A percentile compares a stretch with the other conserved stretches of the same genome.
Evolutionary conservation across 1,140 invertebrate genomes (phyloP).

Genomic region (Cryptotermes secundus): DNA sequence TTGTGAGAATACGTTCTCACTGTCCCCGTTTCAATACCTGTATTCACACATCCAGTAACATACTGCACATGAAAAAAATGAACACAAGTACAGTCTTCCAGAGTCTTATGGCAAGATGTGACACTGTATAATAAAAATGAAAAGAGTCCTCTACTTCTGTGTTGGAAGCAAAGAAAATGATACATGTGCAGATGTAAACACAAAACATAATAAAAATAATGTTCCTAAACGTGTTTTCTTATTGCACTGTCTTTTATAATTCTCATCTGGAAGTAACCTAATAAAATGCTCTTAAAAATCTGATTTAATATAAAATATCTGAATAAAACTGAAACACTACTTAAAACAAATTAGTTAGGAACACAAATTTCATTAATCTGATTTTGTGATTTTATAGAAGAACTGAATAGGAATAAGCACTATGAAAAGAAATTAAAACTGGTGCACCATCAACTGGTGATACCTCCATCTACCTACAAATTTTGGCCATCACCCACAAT

Average conservation of each 20-base stretch:
- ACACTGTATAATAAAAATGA: neutral
- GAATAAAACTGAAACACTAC: slow-evolving; percentile 4
- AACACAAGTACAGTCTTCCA: slow-evolving; percentile 12
- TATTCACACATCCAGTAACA: slow-evolving; percentile 5
- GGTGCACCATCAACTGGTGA: neutral
- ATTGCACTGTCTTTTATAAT: neutral
- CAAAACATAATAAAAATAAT: neutral
- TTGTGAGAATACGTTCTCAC: neutral
- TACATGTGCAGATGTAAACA: neutral
- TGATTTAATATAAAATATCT: neutral
- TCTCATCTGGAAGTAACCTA: slow-evolving; percentile 6
- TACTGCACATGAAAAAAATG: neutral
- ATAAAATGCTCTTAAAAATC: neutral
- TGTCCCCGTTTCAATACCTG: neutral
- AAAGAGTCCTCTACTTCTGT: neutral
- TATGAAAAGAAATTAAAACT: neutral
- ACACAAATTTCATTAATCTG: neutral
- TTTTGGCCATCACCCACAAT: neutral
- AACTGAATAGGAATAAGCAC: neutral
- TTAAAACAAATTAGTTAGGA: slow-evolving; percentile 7
- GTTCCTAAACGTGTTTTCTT: slow-evolving; percentile 11
- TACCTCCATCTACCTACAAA: neutral
- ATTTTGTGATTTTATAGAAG: neutral
- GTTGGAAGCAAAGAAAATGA: neutral
- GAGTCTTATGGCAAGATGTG: slow-evolving; percentile 1